phyloP scores from a whole-genome alignment of 2,888 invertebrate species.

The Argynnis bischoffii region DNA sequence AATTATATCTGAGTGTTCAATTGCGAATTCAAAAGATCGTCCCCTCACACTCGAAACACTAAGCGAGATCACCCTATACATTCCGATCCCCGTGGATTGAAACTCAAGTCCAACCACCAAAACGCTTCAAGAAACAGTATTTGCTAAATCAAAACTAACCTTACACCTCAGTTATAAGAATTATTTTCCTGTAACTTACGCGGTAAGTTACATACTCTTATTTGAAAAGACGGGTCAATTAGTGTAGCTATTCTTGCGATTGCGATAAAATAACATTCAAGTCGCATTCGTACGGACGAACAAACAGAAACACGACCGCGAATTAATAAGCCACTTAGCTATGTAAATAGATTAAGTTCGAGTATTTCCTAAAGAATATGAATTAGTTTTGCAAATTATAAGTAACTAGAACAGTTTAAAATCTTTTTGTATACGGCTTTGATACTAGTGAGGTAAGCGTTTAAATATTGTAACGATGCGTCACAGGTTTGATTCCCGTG shows the following conservation, averaged over 20 bases:
- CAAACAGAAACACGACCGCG: constrained; percentile 27
- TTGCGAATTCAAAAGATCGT: constrained; percentile 9
- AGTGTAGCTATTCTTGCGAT: constrained; percentile 30
- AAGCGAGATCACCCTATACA: constrained; percentile 53
- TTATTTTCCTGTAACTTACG: not conserved
- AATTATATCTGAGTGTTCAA: constrained; percentile 8
- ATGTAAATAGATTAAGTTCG: constrained; percentile 27
- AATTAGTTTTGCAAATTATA: no score
- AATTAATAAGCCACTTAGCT: constrained; percentile 36
- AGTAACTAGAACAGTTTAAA: not conserved
- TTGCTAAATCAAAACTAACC: constrained; percentile 25
- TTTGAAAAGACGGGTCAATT: constrained; percentile 23
- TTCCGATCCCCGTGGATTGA: constrained; percentile 51
- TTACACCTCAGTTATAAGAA: not conserved
- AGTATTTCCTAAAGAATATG: not conserved
- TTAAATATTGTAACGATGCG: not conserved
- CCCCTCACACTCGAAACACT: constrained; percentile 21
- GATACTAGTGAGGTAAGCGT: no score
- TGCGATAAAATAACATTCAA: constrained; percentile 30
- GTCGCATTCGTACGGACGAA: constrained; percentile 21
- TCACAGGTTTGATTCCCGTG: not conserved
- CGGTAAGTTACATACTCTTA: not conserved
- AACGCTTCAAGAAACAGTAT: constrained; percentile 8
- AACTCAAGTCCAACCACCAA: constrained; percentile 47
- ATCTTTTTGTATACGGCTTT: not conserved